phyloP scores from a whole-genome alignment of 2,888 invertebrate species.

The Notodonta ziczac region DNA sequence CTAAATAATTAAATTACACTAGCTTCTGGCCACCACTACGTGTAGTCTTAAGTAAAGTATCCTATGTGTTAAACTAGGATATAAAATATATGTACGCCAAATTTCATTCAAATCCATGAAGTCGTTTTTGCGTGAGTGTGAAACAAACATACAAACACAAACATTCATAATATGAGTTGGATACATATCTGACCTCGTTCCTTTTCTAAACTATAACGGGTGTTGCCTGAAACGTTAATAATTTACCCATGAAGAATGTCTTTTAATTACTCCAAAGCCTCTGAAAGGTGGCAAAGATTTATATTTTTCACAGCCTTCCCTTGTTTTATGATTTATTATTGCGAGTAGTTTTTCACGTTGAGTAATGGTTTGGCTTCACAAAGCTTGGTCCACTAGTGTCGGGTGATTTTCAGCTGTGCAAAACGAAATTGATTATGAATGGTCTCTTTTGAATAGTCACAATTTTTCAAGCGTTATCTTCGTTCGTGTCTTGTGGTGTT shows the following conservation, averaged over 20 bases:
- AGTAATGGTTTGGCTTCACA: slow-evolving; percentile 27
- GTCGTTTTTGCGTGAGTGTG: no score
- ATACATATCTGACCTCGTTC: background rate
- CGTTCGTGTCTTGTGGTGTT: no score
- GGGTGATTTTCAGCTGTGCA: background rate
- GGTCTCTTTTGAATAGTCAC: slow-evolving; percentile 1
- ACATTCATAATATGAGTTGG: no score
- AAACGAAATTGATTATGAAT: slow-evolving; percentile 4
- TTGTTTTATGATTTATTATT: slow-evolving; percentile 33
- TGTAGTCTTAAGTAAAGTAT: no score
- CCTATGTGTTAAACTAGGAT: no score
- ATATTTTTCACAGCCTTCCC: slow-evolving; percentile 20
- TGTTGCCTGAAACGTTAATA: background rate
- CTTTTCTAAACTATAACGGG: background rate
- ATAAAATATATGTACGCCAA: no score
- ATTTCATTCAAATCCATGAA: no score
- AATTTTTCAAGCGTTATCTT: slow-evolving; percentile 4
- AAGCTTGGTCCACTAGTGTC: slow-evolving; percentile 1
- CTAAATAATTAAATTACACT: no score
- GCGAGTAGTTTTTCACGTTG: slow-evolving; percentile 30
- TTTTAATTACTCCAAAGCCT: slow-evolving; percentile 30
- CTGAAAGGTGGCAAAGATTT: slow-evolving; percentile 25
- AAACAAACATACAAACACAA: no score
- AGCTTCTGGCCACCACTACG: no score
- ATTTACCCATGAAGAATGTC: background rate